Base-by-base conservation (phyloP, 2,797 vertebrate species). In the Eidolon dupreanum region DNA sequence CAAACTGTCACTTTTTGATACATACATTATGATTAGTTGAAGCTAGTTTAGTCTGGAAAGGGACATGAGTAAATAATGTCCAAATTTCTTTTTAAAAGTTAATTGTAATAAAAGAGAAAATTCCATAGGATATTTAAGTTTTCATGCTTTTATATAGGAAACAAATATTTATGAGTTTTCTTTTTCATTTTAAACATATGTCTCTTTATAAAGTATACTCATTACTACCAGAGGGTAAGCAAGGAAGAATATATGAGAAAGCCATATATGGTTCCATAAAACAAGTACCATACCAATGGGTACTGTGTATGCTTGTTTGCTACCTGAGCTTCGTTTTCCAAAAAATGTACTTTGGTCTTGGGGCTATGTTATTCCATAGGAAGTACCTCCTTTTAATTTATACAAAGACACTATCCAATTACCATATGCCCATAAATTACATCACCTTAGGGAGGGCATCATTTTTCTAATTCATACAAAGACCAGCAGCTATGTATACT, bases 141-240 rank as follows among this genome's bases (percentile, higher is more conserved):
- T 68, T 90, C n/a, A 68, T 84, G 22, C 26, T 41, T 90, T 90
- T 70, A 70, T n/a, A 46, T 63, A 81, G n/a, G 55, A 73, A 71
- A 81, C 16, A 73, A 71, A 88, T 51, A 22, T 31, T 1, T 33
- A 87, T 11, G 4, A 26, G 8, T 66, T n/a, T 33, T 68, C 57
- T 78, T 93, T 83, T 66, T 55, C 26, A 75, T 88, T 88, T 66
- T 83, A 94, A 94, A 20, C 36, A n/a, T 57, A 43, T 59, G 38
- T 74, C 28, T 74, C 17, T 74, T 55, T 57, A 33, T 66, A 75
- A 94, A 82, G 3, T 66, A 77, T 78, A 70, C 33, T 90, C 89
- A 28, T 43, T 90, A 77, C 22, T 70, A 16, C 70, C 28, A 31
- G n/a, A 70, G 53, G 15, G 8, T 38, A 85, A 70, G 5, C 53